phyloP scores from a whole-genome alignment of 2,888 invertebrate species.

The Caenorhabditis uteleia region DNA sequence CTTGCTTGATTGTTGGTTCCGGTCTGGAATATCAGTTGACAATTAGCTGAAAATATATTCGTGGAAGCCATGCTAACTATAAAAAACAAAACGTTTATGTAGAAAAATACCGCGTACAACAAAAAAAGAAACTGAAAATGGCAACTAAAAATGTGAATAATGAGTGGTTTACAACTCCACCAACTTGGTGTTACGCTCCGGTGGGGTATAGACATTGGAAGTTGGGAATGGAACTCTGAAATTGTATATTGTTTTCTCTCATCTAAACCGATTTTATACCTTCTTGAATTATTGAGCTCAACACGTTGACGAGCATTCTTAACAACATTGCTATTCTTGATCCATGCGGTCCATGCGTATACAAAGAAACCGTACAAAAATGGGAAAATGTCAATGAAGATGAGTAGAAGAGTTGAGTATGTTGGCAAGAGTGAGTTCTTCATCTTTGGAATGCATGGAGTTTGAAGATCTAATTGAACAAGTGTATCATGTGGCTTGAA shows the following conservation, averaged over 20 bases:
- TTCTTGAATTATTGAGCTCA: conserved; percentile 57
- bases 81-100: conserved; percentile 1
- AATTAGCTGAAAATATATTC: too few relatives aligned
- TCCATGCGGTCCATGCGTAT: conserved; percentile 62
- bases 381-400: conserved; percentile 62
- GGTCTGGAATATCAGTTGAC: too few relatives aligned
- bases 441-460: conserved; percentile 63
- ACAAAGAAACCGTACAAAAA: conserved; percentile 59
- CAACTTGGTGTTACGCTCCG: conserved; percentile 43
- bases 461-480: conserved; percentile 54
- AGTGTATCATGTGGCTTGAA: conserved; percentile 53
- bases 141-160: conserved; percentile 4
- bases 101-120: background rate
- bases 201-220: conserved; percentile 34
- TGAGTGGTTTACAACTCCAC: conserved; percentile 30
- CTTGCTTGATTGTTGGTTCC: too few relatives aligned
- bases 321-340: conserved; percentile 57
- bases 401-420: conserved; percentile 61
- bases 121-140: conserved; percentile 3
- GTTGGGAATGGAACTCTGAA: conserved; percentile 52
- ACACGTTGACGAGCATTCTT: conserved; percentile 55
- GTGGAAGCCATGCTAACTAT: too few relatives aligned
- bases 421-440: conserved; percentile 63
- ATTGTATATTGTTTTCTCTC: background rate
- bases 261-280: conserved; percentile 22